Percentiles rank a stretch among this genome's conserved stretches.
Conservation (phyloP, 1,140 invertebrate genomes). For the Drosophila eugracilis region DNA sequence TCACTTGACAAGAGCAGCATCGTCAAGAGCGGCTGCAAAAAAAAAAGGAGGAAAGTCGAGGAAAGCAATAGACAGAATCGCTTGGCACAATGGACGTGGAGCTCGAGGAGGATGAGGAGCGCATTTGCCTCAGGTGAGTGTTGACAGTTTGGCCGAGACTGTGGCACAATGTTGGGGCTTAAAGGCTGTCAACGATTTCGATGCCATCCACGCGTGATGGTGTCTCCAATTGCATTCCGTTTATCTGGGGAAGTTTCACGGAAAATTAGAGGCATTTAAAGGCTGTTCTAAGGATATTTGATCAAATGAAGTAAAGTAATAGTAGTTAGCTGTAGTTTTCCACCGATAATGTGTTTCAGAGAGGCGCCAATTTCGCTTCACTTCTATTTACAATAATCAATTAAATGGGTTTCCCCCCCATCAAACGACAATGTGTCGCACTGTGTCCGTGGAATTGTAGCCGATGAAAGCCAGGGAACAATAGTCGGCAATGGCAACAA, state of each 20-base stretch:
- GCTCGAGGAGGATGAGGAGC: conserved; percentile 68
- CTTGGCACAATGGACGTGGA: conserved; percentile 60
- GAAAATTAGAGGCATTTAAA: neutral
- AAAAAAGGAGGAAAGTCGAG: conserved; percentile 37
- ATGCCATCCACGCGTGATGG: neutral
- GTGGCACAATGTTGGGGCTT: conserved; percentile 24
- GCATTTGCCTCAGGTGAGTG: conserved; percentile 76
- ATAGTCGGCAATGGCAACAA: conserved; percentile 50
- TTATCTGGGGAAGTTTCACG: neutral
- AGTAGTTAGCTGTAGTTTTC: neutral
- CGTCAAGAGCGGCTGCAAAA: conserved; percentile 8
- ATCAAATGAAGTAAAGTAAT: neutral
- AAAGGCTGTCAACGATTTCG: conserved; percentile 37
- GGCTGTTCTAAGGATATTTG: neutral
- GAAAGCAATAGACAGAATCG: conserved; percentile 28
- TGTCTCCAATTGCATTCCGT: conserved; percentile 29
- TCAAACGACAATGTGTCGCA: conserved; percentile 33
- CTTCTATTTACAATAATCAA: conserved; percentile 75
- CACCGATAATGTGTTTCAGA: conserved; percentile 6
- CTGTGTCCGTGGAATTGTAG: conserved; percentile 50
- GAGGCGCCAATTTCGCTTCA: conserved; percentile 23
- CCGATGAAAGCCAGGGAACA: conserved; percentile 54
- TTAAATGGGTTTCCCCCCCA: conserved; percentile 58
- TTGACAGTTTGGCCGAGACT: conserved; percentile 38
- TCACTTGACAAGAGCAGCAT: conserved; percentile 46